phyloP scores from a whole-genome alignment of 2,888 invertebrate species.

The Sinohyriopsis cumingii region DNA sequence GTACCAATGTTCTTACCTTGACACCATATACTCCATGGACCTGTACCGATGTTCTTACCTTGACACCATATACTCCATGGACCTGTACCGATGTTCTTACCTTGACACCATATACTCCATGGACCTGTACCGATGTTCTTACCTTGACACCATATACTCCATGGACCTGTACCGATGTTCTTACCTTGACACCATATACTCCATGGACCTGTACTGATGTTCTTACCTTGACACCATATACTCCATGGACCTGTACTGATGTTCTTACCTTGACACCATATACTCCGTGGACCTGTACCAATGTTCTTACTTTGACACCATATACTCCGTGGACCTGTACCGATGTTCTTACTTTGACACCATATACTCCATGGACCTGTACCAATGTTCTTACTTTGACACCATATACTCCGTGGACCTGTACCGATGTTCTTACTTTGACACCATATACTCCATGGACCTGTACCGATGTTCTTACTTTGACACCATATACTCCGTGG shows the following conservation, averaged over 20 bases:
- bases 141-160: slow-evolving; percentile 41
- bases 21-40: slow-evolving; percentile 51
- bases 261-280: too few species aligned
- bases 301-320: too few species aligned
- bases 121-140: slow-evolving; percentile 11
- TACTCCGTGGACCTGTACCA: too few species aligned
- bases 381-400: too few species aligned
- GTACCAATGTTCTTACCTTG: too few species aligned
- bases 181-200: slow-evolving; percentile 16
- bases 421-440: too few species aligned
- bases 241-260: slow-evolving; percentile 52
- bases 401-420: slow-evolving; percentile 55
- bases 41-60: too few species aligned
- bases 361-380: slow-evolving; percentile 58
- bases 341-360: too few species aligned
- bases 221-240: slow-evolving; percentile 13
- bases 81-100: too few species aligned
- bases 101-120: slow-evolving; percentile 44
- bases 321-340: slow-evolving; percentile 62
- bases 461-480: too few species aligned
- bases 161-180: slow-evolving; percentile 24
- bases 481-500: slow-evolving; percentile 48
- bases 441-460: slow-evolving; percentile 51
- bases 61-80: slow-evolving; percentile 48
- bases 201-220: slow-evolving; percentile 51